Evolutionary conservation across 2,797 vertebrate genomes (phyloP).

Genomic region (Helarctos malayanus): DNA sequence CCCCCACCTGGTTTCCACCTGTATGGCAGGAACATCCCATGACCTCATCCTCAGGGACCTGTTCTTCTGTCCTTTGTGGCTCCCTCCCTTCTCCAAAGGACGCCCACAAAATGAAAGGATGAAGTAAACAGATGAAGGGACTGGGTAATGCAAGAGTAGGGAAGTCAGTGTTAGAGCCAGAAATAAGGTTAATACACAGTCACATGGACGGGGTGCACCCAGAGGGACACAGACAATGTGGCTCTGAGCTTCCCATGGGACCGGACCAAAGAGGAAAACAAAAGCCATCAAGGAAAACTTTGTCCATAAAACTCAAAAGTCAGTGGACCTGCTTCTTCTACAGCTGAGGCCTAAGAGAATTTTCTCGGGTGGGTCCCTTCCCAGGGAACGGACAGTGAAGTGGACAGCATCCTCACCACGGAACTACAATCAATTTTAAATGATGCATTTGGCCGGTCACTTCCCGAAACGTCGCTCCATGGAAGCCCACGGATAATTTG

Average conservation of each 20-base stretch:
- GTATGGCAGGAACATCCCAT: background rate
- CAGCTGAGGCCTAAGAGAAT: background rate
- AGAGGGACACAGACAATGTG: fast-evolving
- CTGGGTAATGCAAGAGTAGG: background rate
- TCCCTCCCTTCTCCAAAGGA: background rate
- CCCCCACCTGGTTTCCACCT: background rate
- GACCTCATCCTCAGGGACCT: too few relatives aligned
- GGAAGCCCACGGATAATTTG: background rate
- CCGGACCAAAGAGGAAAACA: background rate
- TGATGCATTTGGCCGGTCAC: background rate
- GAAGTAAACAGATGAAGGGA: background rate
- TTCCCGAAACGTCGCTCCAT: background rate
- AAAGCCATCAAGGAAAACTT: background rate
- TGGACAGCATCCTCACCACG: background rate
- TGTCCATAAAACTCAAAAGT: background rate
- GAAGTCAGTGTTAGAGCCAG: background rate
- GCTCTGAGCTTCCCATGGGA: background rate
- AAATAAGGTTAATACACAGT: background rate
- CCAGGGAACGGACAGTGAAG: too few relatives aligned
- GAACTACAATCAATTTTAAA: background rate
- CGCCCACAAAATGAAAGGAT: background rate
- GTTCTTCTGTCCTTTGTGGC: background rate
- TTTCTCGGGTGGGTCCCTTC: background rate
- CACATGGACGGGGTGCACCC: fast-evolving
- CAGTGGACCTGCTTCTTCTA: background rate